Percentiles rank a stretch among this genome's conserved stretches.
Evolutionary conservation across 1,140 invertebrate species (phyloP).

Genomic region (Conopomorpha cramerella): DNA sequence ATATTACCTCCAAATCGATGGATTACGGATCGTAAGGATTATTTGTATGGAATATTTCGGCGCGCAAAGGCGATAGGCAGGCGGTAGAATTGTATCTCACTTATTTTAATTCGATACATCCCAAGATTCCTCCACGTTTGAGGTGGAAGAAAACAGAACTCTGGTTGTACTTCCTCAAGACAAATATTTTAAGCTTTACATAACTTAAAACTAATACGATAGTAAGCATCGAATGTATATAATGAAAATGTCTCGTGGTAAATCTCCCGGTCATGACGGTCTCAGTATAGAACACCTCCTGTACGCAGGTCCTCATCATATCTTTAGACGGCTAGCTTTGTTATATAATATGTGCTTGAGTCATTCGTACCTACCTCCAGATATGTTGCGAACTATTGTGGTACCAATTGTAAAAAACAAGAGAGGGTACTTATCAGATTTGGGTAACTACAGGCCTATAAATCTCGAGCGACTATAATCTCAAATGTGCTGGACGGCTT

Average conservation of each 20-base stretch:
- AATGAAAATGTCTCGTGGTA: not conserved
- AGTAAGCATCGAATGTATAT: not conserved
- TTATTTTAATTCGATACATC: too few relatives aligned
- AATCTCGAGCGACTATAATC: not conserved
- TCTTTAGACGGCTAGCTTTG: not conserved
- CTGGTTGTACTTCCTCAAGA: too few relatives aligned
- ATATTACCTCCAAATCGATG: too few relatives aligned
- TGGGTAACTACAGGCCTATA: conserved; percentile 2
- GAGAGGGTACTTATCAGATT: not conserved
- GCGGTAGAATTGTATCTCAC: too few relatives aligned
- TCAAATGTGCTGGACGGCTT: not conserved
- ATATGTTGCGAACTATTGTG: not conserved
- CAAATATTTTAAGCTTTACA: too few relatives aligned
- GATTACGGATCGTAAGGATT: too few relatives aligned
- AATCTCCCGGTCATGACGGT: conserved; percentile 1
- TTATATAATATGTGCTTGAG: not conserved
- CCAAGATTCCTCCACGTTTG: too few relatives aligned
- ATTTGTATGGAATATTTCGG: too few relatives aligned
- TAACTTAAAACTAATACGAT: too few relatives aligned
- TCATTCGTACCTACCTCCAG: not conserved
- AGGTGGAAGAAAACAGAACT: too few relatives aligned
- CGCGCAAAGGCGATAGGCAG: too few relatives aligned
- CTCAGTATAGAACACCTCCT: conserved; percentile 1
- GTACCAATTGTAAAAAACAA: conserved; percentile 2
- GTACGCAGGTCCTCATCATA: not conserved